Base-by-base conservation (phyloP, 2,888 invertebrate species). In the Uloborus plumipes region DNA sequence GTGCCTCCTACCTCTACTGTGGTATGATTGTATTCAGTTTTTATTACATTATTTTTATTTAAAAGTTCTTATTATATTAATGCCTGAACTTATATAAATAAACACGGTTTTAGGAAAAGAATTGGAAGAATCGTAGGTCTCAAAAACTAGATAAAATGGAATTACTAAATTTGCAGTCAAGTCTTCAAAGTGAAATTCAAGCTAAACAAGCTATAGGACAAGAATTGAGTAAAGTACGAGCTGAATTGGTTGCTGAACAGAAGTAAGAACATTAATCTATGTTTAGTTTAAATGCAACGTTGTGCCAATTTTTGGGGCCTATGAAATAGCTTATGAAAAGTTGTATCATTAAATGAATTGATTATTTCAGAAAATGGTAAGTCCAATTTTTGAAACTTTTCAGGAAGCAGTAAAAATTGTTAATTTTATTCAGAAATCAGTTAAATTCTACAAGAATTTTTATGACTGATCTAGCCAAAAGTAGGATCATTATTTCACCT, bases 61-160 rank as follows among this genome's bases (percentile, higher is more conserved):
- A 9, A 15, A n/a, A 13, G 3, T 55, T 15, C 9, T 18, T 55
- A 18, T 15, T 55, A 7, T 61, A 7, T 22, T 61, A 16, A 22
- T 22, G 20, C 18, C 22, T 18, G 61, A 22, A 61, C 11, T 9
- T 61, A 16, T 18, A 11, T 61, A 1, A 20, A 61, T 61, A 9
- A 2, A 55, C 15, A 55, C n/a, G 55, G 6, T 59, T 53, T 13
- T 15, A 84, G 84, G 84, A 84, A 50, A 84, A 89, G 88, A 91
- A 95, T 88, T 99, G 99, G 99, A 92, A 97, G 71, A 98, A 98
- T 90, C 91, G 98, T 15, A 93, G 98, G 86, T 97, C 97, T 75
- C 97, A 97, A 90, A 97, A 98, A 88, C 91, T 98, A 84, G 98
- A 98, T 89, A 98, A 98, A 91, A 98, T 98, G 97, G 97, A 98